Conservation (phyloP, 1,140 invertebrate species). For the Pygmarrhopalites habei region DNA sequence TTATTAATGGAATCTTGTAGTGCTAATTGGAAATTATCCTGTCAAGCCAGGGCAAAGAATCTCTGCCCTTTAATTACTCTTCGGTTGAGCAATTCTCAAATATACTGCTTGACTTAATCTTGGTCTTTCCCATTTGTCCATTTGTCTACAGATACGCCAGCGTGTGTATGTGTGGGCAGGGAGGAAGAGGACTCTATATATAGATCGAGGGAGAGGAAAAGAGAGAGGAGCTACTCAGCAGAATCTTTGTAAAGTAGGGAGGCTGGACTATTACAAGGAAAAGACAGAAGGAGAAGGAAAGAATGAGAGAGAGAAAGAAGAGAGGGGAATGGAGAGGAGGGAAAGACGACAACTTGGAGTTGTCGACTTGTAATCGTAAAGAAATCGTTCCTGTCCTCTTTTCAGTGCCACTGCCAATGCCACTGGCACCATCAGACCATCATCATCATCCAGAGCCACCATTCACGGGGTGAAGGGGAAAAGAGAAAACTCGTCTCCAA, state of each 20-base stretch:
- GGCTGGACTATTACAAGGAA: neutral
- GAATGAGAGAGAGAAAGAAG: too few species aligned
- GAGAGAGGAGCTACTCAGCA: neutral
- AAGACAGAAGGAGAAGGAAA: neutral
- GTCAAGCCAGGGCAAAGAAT: conserved; percentile 7
- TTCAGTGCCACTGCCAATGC: neutral
- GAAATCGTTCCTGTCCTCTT: neutral
- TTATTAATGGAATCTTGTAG: neutral
- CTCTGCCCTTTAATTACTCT: conserved; percentile 3
- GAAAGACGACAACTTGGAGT: too few species aligned
- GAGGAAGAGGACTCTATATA: too few species aligned
- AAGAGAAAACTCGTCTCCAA: too few species aligned
- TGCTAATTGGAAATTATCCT: conserved; percentile 10
- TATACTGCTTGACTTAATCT: neutral
- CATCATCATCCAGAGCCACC: too few species aligned
- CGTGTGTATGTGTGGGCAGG: too few species aligned
- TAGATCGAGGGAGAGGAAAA: neutral
- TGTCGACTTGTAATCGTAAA: neutral
- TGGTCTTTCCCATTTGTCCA: neutral
- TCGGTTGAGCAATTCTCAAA: conserved; percentile 1
- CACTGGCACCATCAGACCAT: too few species aligned
- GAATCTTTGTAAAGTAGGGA: neutral
- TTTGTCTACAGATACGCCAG: neutral
- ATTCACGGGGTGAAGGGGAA: too few species aligned
- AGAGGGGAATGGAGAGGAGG: too few species aligned